These are phyloP conservation scores for Muntiacus reevesi DNA, from an alignment of 2,113 vertebrate genomes.

Conservation along the genomic window DNA sequence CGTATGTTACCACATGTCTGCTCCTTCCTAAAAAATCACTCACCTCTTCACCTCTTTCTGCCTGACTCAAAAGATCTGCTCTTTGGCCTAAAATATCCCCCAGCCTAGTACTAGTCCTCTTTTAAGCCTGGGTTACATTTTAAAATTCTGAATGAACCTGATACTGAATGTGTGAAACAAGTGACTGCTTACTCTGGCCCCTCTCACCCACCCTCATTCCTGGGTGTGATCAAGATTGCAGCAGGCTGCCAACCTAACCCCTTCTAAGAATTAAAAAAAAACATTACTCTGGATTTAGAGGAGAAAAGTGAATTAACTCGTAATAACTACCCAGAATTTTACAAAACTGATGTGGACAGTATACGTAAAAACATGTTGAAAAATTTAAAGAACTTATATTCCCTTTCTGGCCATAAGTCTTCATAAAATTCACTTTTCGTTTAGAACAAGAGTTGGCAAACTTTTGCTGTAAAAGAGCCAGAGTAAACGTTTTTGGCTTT, in stretches of 20 bases:
- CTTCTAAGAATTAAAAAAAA: background rate
- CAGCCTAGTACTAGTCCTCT: background rate
- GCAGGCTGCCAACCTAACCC: background rate
- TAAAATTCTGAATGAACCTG: background rate
- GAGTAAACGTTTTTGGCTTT: background rate
- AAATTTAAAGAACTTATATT: background rate
- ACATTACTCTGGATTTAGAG: background rate
- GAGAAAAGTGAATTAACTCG: background rate
- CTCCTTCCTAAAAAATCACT: background rate
- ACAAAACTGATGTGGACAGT: background rate
- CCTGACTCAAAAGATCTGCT: background rate
- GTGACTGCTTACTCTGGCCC: background rate
- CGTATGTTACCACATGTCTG: background rate
- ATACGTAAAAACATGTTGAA: background rate
- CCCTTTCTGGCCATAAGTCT: background rate
- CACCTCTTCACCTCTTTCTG: background rate
- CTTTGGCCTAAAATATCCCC: background rate
- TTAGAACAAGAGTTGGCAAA: background rate
- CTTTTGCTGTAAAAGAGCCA: background rate
- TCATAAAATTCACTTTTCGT: background rate
- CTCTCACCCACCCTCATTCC: background rate
- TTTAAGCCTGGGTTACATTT: background rate
- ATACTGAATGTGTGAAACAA: background rate
- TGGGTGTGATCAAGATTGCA: background rate
- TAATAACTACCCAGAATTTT: background rate